Conservation (phyloP, 1,140 invertebrate species). For the Carposina sasakii region DNA sequence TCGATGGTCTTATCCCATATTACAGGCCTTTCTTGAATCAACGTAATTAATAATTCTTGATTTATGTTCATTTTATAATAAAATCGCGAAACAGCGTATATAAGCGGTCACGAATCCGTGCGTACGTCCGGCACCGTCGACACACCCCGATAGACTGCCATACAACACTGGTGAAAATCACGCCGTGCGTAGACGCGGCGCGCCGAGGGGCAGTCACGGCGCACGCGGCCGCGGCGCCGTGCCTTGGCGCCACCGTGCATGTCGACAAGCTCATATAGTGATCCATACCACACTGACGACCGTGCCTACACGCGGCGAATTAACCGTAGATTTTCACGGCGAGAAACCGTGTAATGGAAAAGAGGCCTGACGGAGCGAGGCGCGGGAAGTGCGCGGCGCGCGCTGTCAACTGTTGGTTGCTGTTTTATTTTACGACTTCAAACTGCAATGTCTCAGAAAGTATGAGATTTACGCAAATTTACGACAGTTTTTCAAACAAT, state of each 20-base stretch:
- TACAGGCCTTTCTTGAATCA: constrained; percentile 23
- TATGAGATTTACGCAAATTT: too few relatives aligned
- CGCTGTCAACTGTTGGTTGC: too few relatives aligned
- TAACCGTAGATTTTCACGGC: constrained; percentile 31
- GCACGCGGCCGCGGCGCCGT: constrained; percentile 18
- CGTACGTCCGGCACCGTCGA: constrained; percentile 20
- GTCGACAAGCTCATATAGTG: constrained; percentile 26
- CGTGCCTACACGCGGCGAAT: constrained; percentile 29
- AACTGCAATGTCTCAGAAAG: too few relatives aligned
- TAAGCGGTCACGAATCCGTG: constrained; percentile 21
- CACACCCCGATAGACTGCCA: constrained; percentile 24
- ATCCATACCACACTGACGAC: constrained; percentile 29
- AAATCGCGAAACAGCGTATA: constrained; percentile 12
- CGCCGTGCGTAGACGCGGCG: constrained; percentile 24
- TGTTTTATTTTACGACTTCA: too few relatives aligned
- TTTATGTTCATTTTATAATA: constrained; percentile 21
- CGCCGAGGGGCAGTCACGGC: constrained; percentile 23
- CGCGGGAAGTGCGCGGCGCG: too few relatives aligned
- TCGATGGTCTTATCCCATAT: constrained; percentile 25
- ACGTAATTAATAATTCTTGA: constrained; percentile 25
- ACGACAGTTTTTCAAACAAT: too few relatives aligned
- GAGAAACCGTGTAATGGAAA: constrained; percentile 23
- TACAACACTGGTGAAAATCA: constrained; percentile 26
- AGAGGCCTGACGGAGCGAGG: too few relatives aligned
- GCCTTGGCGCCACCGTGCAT: constrained; percentile 12